phyloP scores from a whole-genome alignment of 2,113 vertebrate species.

The Clarias gariepinus region DNA sequence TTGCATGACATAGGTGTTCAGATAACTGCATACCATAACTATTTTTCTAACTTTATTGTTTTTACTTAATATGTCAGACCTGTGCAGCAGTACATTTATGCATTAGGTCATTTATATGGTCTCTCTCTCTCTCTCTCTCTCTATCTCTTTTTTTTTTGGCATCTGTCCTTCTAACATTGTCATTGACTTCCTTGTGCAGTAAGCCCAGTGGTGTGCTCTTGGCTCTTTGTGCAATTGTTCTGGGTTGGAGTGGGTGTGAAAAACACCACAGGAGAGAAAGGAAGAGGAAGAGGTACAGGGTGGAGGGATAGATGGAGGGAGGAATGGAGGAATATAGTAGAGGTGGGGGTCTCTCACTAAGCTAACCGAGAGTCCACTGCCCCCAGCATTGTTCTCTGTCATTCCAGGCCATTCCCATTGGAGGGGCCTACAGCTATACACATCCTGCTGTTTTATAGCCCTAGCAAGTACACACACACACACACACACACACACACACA shows the following conservation, averaged over 20 bases:
- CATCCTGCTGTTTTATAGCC: constrained; percentile 72
- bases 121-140: background rate
- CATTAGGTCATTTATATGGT: constrained; percentile 25
- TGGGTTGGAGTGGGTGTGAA: constrained; percentile 70
- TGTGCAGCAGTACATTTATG: constrained; percentile 3
- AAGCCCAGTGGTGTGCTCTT: constrained; percentile 31
- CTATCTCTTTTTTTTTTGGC: constrained; percentile 40
- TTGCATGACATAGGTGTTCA: background rate
- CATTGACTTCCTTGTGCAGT: constrained; percentile 45
- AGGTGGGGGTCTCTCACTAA: constrained; percentile 47
- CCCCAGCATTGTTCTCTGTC: constrained; percentile 74
- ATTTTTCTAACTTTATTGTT: background rate
- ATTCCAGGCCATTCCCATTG: constrained; percentile 64
- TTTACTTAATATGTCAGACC: background rate
- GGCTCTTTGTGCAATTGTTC: constrained; percentile 74
- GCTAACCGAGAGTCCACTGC: constrained; percentile 51
- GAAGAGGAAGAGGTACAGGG: constrained; percentile 71
- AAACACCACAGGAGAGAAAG: constrained; percentile 78
- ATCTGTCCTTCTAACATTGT: constrained; percentile 51
- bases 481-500: constrained; percentile 56
- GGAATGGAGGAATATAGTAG: constrained; percentile 42
- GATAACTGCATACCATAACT: too few relatives aligned
- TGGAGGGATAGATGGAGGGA: constrained; percentile 63
- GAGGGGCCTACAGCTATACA: constrained; percentile 61
- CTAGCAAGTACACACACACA: constrained; percentile 64